Evolutionary conservation across 2,888 invertebrate genomes (phyloP).

Genomic region (Dasypogon diadema): DNA sequence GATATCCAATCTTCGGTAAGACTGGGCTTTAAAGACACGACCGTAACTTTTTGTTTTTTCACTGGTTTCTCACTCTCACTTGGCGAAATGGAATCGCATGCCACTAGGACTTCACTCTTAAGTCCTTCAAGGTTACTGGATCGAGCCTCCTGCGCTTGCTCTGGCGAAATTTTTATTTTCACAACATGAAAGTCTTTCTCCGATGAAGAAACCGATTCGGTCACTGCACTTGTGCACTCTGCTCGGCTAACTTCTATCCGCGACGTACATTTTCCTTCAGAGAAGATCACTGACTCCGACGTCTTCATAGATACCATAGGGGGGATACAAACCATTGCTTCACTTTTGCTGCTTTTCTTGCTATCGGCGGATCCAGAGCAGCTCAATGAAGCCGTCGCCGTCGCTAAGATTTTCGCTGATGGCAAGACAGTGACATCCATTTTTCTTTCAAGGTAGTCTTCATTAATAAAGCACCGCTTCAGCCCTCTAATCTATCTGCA

Average conservation of each 20-base stretch:
- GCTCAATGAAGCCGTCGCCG: conserved; percentile 17
- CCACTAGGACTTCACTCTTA: conserved; percentile 6
- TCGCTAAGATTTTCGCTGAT: conserved; percentile 21
- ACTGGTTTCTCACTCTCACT: conserved; percentile 25
- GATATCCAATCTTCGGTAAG: conserved; percentile 4
- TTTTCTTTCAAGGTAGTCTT: neutral
- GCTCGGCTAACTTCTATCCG: conserved; percentile 56
- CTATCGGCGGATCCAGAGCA: conserved; percentile 6
- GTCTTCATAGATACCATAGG: conserved; percentile 36
- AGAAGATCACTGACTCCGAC: conserved; percentile 42
- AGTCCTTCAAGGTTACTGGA: neutral
- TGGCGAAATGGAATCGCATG: conserved; percentile 20
- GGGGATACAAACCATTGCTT: conserved; percentile 57
- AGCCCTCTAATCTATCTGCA: conserved; percentile 5
- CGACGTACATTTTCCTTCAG: conserved; percentile 54
- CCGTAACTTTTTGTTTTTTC: conserved; percentile 54
- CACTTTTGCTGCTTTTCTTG: conserved; percentile 50
- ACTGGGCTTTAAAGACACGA: conserved; percentile 50
- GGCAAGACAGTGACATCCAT: conserved; percentile 30
- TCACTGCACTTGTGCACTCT: conserved; percentile 65
- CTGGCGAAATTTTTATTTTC: conserved; percentile 66
- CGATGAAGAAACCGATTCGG: conserved; percentile 61
- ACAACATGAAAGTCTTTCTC: conserved; percentile 63
- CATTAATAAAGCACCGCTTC: neutral
- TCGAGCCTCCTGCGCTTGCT: conserved; percentile 37